A percentile compares a stretch with the other conserved stretches of the same genome.
Evolutionary conservation across 2,113 vertebrate genomes (phyloP).

Genomic region (Pseudorectes ferrugineus): DNA sequence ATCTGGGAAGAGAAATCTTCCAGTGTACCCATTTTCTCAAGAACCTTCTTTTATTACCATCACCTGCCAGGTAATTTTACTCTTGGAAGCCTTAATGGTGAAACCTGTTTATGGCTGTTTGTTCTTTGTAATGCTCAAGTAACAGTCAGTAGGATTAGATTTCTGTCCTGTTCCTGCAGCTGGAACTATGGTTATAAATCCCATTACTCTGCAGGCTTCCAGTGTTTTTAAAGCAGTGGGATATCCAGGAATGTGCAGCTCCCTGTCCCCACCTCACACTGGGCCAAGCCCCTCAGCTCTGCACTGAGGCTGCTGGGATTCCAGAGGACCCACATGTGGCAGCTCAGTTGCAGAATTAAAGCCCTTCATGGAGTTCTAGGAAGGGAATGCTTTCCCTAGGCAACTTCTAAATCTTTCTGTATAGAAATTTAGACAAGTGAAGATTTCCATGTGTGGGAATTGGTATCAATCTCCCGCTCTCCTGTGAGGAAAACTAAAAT

Average conservation of each 20-base stretch:
- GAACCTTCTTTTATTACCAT: slow-evolving; percentile 85
- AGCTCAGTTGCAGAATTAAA: background rate
- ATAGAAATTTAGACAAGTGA: background rate
- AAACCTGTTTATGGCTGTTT: background rate
- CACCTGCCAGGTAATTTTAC: slow-evolving; percentile 85
- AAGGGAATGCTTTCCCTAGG: background rate
- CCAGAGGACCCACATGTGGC: background rate
- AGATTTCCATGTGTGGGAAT: background rate
- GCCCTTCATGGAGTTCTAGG: background rate
- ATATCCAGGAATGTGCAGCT: background rate
- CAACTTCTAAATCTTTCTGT: background rate
- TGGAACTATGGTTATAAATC: background rate
- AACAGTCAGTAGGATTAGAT: background rate
- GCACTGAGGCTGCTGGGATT: background rate
- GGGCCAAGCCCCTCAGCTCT: background rate
- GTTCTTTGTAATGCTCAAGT: background rate
- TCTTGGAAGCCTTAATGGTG: background rate
- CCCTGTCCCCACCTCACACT: rapidly evolving
- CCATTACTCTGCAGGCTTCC: background rate
- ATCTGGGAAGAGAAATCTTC: slow-evolving; percentile 71
- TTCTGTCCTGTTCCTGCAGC: background rate
- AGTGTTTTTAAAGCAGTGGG: background rate
- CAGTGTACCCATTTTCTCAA: slow-evolving; percentile 74
- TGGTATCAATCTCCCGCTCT: rapidly evolving
- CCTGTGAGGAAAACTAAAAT: background rate